Base-by-base conservation (phyloP, 2,113 vertebrate genomes). In the Festucalex cinctus region DNA sequence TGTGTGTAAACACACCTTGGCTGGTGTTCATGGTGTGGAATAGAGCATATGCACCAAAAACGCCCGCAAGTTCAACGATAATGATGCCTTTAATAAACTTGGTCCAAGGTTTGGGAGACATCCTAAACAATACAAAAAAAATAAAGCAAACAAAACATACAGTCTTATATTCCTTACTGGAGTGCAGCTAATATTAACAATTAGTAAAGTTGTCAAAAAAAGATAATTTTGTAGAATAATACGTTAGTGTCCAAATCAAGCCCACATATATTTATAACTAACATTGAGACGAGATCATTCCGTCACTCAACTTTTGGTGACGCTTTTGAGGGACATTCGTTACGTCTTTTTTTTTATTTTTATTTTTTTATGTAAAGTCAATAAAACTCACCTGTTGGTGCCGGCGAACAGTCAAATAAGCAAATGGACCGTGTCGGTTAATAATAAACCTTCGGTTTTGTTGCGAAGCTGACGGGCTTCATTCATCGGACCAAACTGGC, bases 21-120 rank as follows among this genome's bases (percentile, higher is more conserved):
- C 85, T 93, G 22, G 19, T 57, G 70, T 93, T 83, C 91, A 94
- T 92, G 73, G 2, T 80, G 43, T 80, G 76, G 46, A 87, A 94
- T 1, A 94, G 70, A 0, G 62, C 26, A 58, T 90, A 93, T 0
- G 75, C 92, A 1, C 91, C 92, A 0, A 81, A 24, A 6, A 92
- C 56, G 1, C 91, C 92, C n/a, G 83, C 71, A 62, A 91, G 17
- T 83, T 94, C 92, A 41, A 90, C 1, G 0, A 62, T 9, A n/a
- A 93, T 5, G 69, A 93, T 48, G 0, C 77, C 88, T 73, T 89
- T 93, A 68, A 93, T 53, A 12, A 92, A n/a, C 24, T 51, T 89
- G 20, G 68, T 76, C 71, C 88, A 79, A 22, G 78, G 54, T 69
- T 73, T 85, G 0, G 75, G 73, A 56, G 69, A 3, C 88, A 88